These are phyloP conservation scores for Phylloscopus trochiloides DNA, from an alignment of 2,113 vertebrate genomes.

Conservation along the genomic window DNA sequence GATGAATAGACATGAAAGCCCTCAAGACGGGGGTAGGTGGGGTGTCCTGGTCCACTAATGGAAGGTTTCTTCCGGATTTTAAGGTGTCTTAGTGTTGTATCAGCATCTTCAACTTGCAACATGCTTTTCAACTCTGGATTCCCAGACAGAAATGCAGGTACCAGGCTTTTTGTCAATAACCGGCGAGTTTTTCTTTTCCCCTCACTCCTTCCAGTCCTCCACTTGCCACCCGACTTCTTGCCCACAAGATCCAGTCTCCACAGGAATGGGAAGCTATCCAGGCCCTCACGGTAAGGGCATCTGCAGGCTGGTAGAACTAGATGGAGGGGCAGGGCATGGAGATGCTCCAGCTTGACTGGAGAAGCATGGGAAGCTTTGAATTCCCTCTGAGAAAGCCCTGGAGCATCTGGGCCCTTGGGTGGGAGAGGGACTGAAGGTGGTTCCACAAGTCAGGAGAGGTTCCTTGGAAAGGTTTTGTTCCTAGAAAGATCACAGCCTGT, in stretches of 20 bases:
- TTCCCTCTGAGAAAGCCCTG: background rate
- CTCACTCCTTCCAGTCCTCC: slow-evolving; percentile 78
- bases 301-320: background rate
- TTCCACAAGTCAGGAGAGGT: background rate
- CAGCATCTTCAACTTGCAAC: background rate
- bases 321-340: background rate
- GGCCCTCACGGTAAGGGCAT: slow-evolving; percentile 85
- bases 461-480: background rate
- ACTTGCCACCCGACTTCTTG: slow-evolving; percentile 91
- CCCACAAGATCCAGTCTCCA: slow-evolving; percentile 97
- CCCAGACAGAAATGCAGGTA: background rate
- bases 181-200: background rate
- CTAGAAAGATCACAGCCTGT: background rate
- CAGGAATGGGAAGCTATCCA: slow-evolving; percentile 98
- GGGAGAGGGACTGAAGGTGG: background rate
- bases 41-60: too few relatives aligned
- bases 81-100: background rate
- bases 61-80: background rate
- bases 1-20: background rate
- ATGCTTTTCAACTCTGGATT: background rate
- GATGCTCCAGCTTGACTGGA: background rate
- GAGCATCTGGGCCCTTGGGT: background rate
- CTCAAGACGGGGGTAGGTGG: background rate
- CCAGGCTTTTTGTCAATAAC: background rate
- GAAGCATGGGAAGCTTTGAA: background rate